phyloP scores from a whole-genome alignment of 2,797 vertebrate genomes.

The Phrynocephalus forsythii region DNA sequence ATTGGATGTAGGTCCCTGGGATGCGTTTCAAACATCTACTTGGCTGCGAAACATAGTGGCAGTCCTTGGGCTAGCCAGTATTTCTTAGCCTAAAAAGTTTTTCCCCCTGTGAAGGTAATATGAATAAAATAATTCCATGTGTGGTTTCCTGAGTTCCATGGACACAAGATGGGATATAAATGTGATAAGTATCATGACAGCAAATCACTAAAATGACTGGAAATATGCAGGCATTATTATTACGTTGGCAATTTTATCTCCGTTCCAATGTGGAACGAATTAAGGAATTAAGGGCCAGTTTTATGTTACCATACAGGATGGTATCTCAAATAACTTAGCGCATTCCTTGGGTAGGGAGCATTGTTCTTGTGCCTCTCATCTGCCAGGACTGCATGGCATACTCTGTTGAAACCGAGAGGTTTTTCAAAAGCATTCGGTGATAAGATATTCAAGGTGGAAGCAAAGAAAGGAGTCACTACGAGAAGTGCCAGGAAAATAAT shows the following conservation, averaged over 20 bases:
- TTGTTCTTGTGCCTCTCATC: not conserved
- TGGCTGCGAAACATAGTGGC: not conserved
- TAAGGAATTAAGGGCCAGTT: not conserved
- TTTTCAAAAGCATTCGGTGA: not conserved
- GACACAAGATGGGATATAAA: not conserved
- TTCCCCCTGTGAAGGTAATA: not conserved
- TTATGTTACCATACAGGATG: slow-evolving; percentile 4
- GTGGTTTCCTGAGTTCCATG: not conserved
- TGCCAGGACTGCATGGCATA: not conserved
- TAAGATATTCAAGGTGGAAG: not conserved
- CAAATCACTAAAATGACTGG: not conserved
- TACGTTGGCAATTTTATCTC: not conserved
- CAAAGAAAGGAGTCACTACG: not conserved
- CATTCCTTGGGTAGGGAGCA: not conserved
- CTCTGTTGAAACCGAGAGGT: not conserved
- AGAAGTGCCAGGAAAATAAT: not conserved
- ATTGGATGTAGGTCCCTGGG: not conserved
- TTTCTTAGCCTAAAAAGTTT: not conserved
- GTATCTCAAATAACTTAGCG: not conserved
- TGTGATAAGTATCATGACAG: slow-evolving; percentile 10
- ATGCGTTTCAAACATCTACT: not conserved
- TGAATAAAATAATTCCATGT: not conserved
- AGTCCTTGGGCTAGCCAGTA: not conserved
- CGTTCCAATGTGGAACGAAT: slow-evolving; percentile 18
- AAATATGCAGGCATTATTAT: not conserved